Percentiles rank a stretch among this genome's conserved stretches.
phyloP scores from a whole-genome alignment of 2,113 vertebrate genomes.

The Stigmatopora nigra region DNA sequence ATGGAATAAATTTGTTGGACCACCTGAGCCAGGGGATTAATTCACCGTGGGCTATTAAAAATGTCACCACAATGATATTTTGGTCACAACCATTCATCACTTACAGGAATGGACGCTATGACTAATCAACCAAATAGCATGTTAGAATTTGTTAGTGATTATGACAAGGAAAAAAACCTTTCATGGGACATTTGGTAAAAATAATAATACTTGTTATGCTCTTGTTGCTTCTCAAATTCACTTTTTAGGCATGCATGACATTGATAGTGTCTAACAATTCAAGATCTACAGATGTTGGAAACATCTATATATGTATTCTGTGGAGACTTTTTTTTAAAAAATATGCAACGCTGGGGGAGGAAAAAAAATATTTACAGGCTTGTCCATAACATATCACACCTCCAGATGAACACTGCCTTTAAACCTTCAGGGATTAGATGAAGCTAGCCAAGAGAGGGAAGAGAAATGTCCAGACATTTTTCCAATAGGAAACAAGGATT shows the following conservation, averaged over 20 bases:
- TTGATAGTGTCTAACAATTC: slow-evolving; percentile 31
- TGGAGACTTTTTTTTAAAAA: slow-evolving; percentile 22
- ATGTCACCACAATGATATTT: not conserved
- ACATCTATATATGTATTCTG: slow-evolving; percentile 25
- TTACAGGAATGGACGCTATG: not conserved
- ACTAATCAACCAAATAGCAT: not conserved
- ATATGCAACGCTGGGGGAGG: slow-evolving; percentile 23
- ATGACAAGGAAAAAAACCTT: too few relatives aligned
- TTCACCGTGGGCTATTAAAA: not conserved
- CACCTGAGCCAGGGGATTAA: not conserved
- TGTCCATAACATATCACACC: slow-evolving; percentile 39
- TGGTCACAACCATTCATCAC: not conserved
- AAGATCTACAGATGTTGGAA: slow-evolving; percentile 39
- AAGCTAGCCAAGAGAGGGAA: not conserved
- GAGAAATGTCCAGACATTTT: not conserved
- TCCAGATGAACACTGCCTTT: slow-evolving; percentile 34
- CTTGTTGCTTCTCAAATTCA: slow-evolving; percentile 38
- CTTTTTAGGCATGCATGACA: slow-evolving; percentile 29
- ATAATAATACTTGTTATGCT: slow-evolving; percentile 10
- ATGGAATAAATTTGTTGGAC: not conserved
- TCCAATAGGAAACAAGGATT: not conserved
- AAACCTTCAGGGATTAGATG: slow-evolving; percentile 30
- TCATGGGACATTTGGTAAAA: too few relatives aligned
- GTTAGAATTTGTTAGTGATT: not conserved
- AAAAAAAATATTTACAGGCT: slow-evolving; percentile 35